phyloP scores from a whole-genome alignment of 2,113 vertebrate genomes.

The Piliocolobus tephrosceles region DNA sequence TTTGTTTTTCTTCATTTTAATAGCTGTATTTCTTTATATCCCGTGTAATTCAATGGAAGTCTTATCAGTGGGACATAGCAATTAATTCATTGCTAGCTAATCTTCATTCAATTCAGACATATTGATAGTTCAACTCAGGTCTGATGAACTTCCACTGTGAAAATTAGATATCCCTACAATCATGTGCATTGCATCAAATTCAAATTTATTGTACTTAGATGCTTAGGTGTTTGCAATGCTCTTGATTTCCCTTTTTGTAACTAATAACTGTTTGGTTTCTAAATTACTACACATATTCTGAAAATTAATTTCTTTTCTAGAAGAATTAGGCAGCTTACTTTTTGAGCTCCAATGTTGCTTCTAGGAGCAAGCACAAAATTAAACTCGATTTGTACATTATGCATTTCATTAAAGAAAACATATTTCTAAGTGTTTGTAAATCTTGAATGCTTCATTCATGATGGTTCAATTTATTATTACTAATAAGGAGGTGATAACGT shows the following conservation, averaged over 20 bases:
- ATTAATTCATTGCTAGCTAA: constrained; percentile 25
- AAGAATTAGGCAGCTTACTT: not conserved
- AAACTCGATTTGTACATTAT: constrained; percentile 5
- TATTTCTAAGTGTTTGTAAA: constrained; percentile 35
- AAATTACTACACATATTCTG: not conserved
- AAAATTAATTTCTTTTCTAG: constrained; percentile 52
- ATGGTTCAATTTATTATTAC: not conserved
- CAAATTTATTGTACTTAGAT: constrained; percentile 20
- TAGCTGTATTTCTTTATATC: not conserved
- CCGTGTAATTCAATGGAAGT: not conserved
- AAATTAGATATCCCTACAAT: constrained; percentile 25
- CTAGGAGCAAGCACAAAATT: constrained; percentile 28
- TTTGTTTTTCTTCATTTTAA: constrained; percentile 37
- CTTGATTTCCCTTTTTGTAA: not conserved
- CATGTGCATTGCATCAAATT: constrained; percentile 6
- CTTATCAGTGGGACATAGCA: not conserved
- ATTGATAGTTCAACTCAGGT: not conserved
- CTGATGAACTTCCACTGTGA: constrained; percentile 15
- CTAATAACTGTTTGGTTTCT: not conserved
- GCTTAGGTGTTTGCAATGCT: not conserved
- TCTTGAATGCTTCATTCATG: not conserved
- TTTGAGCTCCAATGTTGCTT: not conserved
- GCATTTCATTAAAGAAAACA: not conserved
- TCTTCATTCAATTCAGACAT: constrained; percentile 21
- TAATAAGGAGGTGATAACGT: constrained; percentile 13